A percentile compares a stretch with the other conserved stretches of the same genome.
phyloP scores from a whole-genome alignment of 1,140 invertebrate species.

The Anastrepha obliqua region DNA sequence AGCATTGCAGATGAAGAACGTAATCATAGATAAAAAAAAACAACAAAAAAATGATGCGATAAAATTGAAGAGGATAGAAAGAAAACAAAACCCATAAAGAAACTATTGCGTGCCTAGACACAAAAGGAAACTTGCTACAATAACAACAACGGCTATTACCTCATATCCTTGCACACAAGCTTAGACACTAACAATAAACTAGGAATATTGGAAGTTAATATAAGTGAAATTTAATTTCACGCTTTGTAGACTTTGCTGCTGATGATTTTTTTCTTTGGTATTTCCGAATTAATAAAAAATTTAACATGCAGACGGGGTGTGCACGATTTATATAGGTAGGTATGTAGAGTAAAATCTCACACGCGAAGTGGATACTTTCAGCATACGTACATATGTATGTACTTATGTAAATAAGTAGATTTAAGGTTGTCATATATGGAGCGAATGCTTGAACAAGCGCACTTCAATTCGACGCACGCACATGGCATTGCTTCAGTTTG shows the following conservation, averaged over 20 bases:
- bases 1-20: background rate
- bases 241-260: constrained; percentile 61
- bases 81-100: constrained; percentile 37
- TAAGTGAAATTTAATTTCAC: constrained; percentile 72
- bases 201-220: constrained; percentile 29
- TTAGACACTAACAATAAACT: constrained; percentile 31
- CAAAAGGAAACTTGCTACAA: constrained; percentile 43
- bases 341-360: background rate
- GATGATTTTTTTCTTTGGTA: background rate
- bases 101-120: constrained; percentile 55
- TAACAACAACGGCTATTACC: background rate
- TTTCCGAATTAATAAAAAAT: constrained; percentile 38
- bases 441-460: background rate
- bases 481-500: no score
- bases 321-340: background rate
- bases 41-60: constrained; percentile 7
- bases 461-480: background rate
- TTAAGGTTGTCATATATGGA: background rate
- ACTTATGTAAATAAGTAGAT: background rate
- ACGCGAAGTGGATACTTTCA: no score
- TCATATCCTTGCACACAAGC: constrained; percentile 16
- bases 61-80: constrained; percentile 15
- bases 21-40: no score
- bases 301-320: background rate
- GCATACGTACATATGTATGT: background rate